phyloP scores from a whole-genome alignment of 2,888 invertebrate species.

The Palloptera scutellata region DNA sequence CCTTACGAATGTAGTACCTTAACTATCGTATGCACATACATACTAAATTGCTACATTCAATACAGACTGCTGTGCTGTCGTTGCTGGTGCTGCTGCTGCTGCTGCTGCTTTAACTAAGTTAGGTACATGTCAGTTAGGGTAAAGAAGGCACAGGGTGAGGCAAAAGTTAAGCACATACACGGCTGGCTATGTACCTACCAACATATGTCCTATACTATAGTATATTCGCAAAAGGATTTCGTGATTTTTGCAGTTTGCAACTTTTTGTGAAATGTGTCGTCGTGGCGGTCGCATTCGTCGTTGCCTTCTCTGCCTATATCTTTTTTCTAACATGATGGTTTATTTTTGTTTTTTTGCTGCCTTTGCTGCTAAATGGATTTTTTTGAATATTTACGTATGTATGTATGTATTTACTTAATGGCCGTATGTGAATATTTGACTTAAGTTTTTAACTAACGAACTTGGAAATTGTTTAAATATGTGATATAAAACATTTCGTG shows the following conservation, averaged over 20 bases:
- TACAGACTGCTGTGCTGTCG: background rate
- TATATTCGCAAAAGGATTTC: constrained; percentile 17
- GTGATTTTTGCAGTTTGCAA: constrained; percentile 26
- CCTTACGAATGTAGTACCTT: too few species aligned
- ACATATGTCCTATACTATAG: constrained; percentile 1
- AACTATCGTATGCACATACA: too few species aligned
- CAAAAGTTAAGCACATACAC: background rate
- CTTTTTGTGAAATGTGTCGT: constrained; percentile 16
- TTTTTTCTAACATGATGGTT: too few species aligned
- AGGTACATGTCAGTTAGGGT: background rate
- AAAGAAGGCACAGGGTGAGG: background rate
- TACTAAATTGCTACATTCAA: too few species aligned
- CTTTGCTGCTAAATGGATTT: background rate
- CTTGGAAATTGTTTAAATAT: constrained; percentile 33
- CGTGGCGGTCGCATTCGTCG: constrained; percentile 25
- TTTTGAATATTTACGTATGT: constrained; percentile 12
- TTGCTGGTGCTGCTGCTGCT: constrained; percentile 13
- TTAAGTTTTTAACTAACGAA: constrained; percentile 26
- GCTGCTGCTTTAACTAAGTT: background rate
- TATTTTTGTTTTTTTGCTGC: background rate
- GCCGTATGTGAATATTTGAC: too few species aligned
- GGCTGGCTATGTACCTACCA: background rate
- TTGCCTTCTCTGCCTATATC: constrained; percentile 4
- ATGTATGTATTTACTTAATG: constrained; percentile 9
- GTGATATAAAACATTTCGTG: constrained; percentile 33